phyloP scores from a whole-genome alignment of 2,113 vertebrate genomes.

The Microtus richardsoni region DNA sequence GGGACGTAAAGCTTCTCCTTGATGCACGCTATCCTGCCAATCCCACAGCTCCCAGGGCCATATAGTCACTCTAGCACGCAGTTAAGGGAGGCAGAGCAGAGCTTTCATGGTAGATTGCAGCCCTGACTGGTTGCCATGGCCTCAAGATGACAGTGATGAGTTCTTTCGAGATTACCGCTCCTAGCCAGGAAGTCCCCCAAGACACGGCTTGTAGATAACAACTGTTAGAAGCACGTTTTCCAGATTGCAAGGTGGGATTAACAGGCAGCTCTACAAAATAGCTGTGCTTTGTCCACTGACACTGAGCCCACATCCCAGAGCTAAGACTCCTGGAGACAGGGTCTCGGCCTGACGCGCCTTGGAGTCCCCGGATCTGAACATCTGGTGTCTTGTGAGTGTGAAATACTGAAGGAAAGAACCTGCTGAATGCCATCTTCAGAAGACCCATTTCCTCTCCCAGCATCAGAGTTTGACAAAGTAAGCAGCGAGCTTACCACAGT shows the following conservation, averaged over 20 bases:
- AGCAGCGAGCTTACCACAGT: not conserved
- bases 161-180: not conserved
- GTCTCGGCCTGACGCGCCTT: not conserved
- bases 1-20: accelerated
- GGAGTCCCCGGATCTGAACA: not conserved
- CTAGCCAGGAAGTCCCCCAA: not conserved
- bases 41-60: too few relatives aligned
- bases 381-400: not conserved
- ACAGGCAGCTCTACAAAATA: not conserved
- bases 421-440: not conserved
- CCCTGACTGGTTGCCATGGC: too few relatives aligned
- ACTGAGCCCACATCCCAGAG: not conserved
- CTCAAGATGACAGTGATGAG: not conserved
- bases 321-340: not conserved
- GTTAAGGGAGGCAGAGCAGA: not conserved
- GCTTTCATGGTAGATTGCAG: not conserved
- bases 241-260: not conserved
- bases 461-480: not conserved
- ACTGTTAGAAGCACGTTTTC: not conserved
- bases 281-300: not conserved
- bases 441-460: not conserved
- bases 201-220: not conserved
- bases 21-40: not conserved
- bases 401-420: not conserved
- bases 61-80: not conserved